Percentiles rank a stretch among this genome's conserved stretches.
Evolutionary conservation across 2,113 vertebrate genomes (phyloP).

Genomic region (Corydoras sp.): DNA sequence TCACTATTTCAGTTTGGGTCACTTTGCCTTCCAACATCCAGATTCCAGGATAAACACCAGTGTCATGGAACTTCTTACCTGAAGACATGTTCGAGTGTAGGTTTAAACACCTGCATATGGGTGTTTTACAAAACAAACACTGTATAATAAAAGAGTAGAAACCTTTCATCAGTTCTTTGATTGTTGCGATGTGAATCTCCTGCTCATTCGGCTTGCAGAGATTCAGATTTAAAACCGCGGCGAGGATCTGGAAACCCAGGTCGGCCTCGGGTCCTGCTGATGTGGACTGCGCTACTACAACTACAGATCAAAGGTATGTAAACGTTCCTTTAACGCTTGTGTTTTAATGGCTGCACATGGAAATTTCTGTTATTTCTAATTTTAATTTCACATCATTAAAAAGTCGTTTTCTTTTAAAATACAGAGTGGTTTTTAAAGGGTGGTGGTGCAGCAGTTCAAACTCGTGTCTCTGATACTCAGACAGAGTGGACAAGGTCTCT

Average conservation of each 20-base stretch:
- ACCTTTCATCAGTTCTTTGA: slow-evolving; percentile 2
- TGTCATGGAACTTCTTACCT: not conserved
- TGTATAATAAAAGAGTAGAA: not conserved
- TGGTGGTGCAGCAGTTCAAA: too few relatives aligned
- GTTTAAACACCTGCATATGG: not conserved
- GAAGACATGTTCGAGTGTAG: not conserved
- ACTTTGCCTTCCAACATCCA: not conserved
- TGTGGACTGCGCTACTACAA: not conserved
- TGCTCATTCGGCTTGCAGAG: not conserved
- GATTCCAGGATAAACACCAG: not conserved
- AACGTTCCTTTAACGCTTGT: not conserved
- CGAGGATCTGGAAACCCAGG: not conserved
- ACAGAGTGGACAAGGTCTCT: too few relatives aligned
- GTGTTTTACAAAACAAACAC: not conserved
- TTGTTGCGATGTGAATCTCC: not conserved
- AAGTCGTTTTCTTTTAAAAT: too few relatives aligned
- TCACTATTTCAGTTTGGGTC: not conserved
- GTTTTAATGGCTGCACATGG: too few relatives aligned
- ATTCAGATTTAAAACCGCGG: not conserved
- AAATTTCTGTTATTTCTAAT: too few relatives aligned
- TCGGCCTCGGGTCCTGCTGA: not conserved
- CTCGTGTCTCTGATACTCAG: too few relatives aligned
- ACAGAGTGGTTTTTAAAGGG: too few relatives aligned
- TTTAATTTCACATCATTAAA: too few relatives aligned
- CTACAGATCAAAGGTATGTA: not conserved